These are phyloP conservation scores for Tachypleus tridentatus DNA, from an alignment of 1,140 invertebrate genomes.

Conservation along the genomic window DNA sequence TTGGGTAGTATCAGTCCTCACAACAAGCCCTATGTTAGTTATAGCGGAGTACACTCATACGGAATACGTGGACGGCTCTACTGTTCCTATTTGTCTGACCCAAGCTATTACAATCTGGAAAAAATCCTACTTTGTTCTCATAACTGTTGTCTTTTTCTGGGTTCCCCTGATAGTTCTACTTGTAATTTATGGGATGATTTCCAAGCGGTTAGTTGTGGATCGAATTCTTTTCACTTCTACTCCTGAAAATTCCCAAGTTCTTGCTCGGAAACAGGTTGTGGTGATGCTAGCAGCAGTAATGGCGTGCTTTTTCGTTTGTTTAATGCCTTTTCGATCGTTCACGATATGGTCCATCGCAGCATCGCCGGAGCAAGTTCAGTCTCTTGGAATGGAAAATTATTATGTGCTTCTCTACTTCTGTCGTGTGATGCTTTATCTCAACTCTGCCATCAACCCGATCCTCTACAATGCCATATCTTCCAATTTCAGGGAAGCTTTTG, in stretches of 20 bases:
- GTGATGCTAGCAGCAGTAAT: conserved; percentile 80
- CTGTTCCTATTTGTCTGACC: conserved; percentile 56
- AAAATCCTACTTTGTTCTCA: conserved; percentile 59
- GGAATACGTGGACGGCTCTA: conserved; percentile 39
- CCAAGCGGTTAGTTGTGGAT: conserved; percentile 55
- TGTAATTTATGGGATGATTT: conserved; percentile 66
- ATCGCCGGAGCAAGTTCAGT: conserved; percentile 47
- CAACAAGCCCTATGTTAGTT: conserved; percentile 44
- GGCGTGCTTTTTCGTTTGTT: conserved; percentile 71
- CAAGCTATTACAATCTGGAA: conserved; percentile 56
- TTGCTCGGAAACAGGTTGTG: conserved; percentile 42
- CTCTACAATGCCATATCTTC: conserved; percentile 29
- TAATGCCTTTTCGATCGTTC: conserved; percentile 69
- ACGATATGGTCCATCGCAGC: conserved; percentile 69
- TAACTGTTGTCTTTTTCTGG: conserved; percentile 67
- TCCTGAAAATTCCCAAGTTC: conserved; percentile 15
- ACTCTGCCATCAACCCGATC: conserved; percentile 31
- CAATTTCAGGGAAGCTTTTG: conserved; percentile 29
- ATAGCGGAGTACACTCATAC: conserved; percentile 15
- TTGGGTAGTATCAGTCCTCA: conserved; percentile 68
- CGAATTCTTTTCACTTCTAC: conserved; percentile 4
- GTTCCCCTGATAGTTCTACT: conserved; percentile 63
- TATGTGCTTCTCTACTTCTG: conserved; percentile 73
- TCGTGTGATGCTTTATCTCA: conserved; percentile 28
- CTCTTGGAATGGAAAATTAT: conserved; percentile 59